A percentile compares a stretch with the other conserved stretches of the same genome.
These are phyloP conservation scores for Gallirallus australis DNA, from an alignment of 2,797 vertebrate species.

Conservation along the genomic window DNA sequence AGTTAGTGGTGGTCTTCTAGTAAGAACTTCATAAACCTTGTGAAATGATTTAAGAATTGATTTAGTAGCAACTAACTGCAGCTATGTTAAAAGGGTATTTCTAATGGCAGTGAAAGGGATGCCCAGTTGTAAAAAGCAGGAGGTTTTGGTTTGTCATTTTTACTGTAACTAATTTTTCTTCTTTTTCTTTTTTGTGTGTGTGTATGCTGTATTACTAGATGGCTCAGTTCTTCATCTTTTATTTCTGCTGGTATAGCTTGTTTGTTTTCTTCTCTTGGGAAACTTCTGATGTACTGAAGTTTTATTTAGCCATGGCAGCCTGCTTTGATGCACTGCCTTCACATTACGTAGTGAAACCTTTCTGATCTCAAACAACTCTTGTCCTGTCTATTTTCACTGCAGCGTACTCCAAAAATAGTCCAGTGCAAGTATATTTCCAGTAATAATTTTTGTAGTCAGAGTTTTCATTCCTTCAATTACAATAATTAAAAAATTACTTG, in stretches of 20 bases:
- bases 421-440: not conserved
- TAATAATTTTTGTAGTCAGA: not conserved
- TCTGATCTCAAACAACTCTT: slow-evolving; percentile 14
- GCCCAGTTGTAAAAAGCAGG: not conserved
- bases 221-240: not conserved
- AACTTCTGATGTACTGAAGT: slow-evolving; percentile 21
- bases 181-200: not conserved
- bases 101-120: not conserved
- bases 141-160: not conserved
- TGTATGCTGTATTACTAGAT: not conserved
- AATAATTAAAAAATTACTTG: not conserved
- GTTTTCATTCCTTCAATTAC: not conserved
- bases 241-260: not conserved
- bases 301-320: not conserved
- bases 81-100: slow-evolving; percentile 1
- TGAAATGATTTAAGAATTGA: not conserved
- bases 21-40: not conserved
- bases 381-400: not conserved
- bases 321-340: not conserved
- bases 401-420: not conserved
- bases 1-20: not conserved
- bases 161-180: not conserved
- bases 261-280: slow-evolving; percentile 24
- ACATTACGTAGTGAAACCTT: not conserved
- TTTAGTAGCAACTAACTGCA: slow-evolving; percentile 2